Evolutionary conservation across 2,797 vertebrate genomes (phyloP), one percentile per base, ranked within the genome.

Genomic region (Anguilla anguilla): DNA sequence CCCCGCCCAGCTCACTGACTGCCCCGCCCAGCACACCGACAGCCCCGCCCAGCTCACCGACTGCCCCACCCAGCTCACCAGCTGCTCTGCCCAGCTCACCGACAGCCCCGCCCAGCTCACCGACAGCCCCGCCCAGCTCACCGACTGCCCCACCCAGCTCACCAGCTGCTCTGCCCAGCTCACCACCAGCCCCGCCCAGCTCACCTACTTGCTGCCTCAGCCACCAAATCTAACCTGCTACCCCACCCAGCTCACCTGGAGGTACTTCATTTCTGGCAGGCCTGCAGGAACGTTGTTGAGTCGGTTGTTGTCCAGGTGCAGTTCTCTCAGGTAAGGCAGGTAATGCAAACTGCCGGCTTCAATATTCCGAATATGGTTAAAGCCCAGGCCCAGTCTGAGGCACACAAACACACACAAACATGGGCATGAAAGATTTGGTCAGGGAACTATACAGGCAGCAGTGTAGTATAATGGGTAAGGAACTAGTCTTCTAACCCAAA

Each of bases 281-380:
- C 97, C 97, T 22, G 89, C 91, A 10, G 98, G 98, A 84, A 98
- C 94, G 4, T 89, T 92, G 22, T 91, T 92, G 89, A 98, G 96
- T 13, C 95, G 97, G 93, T 98, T 98, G 92, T 98, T 96, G 90
- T 98, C 96, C 94, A 98, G 92, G 91, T 98, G 98, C n/a, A 98
- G 95, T 91, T 98, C 97, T 90, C 97, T 95, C 85, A 98, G 95
- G 53, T 92, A 93, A 22, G 96, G 94, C 84, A 98, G 86, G 89
- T 94, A 97, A 22, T 96, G 93, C 89, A 98, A 94, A 85, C 97
- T 98, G 89, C 97, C 97, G 0, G 97, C 97, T 94, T 98, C 97
- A 0, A 98, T 96, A 95, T 97, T 95, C 10, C 97, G 97, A 91
- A 98, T 98, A 64, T 96, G 96, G 88, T 98, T 98, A 88, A 91